These are phyloP conservation scores for Bradynema listronoti DNA, from an alignment of 1,140 invertebrate genomes.

Conservation along the genomic window DNA sequence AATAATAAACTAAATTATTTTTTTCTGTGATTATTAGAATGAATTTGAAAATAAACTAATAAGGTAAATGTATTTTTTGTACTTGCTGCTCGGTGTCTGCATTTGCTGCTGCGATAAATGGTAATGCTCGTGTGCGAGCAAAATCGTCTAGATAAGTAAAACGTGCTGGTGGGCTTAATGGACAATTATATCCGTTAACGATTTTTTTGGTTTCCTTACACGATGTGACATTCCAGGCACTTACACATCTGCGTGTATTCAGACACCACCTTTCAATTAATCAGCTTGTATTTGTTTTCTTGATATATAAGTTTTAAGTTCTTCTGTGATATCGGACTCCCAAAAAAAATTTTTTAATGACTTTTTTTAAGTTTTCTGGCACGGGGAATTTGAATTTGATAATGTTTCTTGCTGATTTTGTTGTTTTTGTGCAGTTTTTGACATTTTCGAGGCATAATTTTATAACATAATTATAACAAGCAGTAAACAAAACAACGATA, in stretches of 20 bases:
- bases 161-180: conserved; percentile 19
- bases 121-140: conserved; percentile 33
- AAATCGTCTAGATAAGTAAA: conserved; percentile 32
- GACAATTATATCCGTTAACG: conserved; percentile 26
- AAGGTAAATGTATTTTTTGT: neutral
- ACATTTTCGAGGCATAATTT: too few species aligned
- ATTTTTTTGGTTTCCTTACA: conserved; percentile 23
- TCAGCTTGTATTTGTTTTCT: too few species aligned
- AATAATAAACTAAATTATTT: neutral
- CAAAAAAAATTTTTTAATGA: too few species aligned
- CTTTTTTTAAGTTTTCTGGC: too few species aligned
- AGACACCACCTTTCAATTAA: conserved; percentile 31
- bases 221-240: conserved; percentile 20
- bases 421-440: too few species aligned
- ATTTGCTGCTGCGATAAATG: conserved; percentile 40
- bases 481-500: too few species aligned
- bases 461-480: too few species aligned
- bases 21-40: neutral
- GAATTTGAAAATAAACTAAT: neutral
- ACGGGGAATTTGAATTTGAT: too few species aligned
- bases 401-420: too few species aligned
- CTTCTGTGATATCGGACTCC: too few species aligned
- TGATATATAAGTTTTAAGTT: too few species aligned
- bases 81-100: conserved; percentile 35
- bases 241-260: conserved; percentile 20